Evolutionary conservation across 35 echinoderm and acorn worm species (phyloP).

Genomic region (Apostichopus parvimensis): DNA sequence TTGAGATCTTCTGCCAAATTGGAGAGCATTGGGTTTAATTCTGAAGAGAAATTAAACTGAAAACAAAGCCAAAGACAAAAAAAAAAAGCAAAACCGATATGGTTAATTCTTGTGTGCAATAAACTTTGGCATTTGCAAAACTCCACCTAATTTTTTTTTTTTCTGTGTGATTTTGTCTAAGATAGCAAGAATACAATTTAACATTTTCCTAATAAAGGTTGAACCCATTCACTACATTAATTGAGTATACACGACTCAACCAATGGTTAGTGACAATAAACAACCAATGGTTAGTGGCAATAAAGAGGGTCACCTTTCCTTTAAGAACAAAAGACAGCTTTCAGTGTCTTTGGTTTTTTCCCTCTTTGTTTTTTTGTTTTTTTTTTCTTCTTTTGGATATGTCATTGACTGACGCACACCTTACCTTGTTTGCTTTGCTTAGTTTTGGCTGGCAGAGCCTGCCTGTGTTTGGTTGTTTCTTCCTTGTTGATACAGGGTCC

Average conservation of each 20-base stretch:
- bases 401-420: background rate
- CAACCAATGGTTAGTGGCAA: no score
- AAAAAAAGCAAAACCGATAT: background rate
- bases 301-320: constrained; percentile 23
- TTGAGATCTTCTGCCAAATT: constrained; percentile 38
- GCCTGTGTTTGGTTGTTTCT: constrained; percentile 12
- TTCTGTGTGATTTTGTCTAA: background rate
- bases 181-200: constrained; percentile 16
- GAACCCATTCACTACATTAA: constrained; percentile 26
- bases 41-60: constrained; percentile 40
- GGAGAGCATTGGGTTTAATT: constrained; percentile 43
- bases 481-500: background rate
- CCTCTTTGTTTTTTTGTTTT: no score
- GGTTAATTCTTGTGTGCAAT: constrained; percentile 14
- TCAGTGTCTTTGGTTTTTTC: background rate
- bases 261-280: no score
- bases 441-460: background rate
- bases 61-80: background rate
- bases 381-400: background rate
- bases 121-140: constrained; percentile 25
- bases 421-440: constrained; percentile 16
- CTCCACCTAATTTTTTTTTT: background rate
- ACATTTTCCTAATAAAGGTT: background rate
- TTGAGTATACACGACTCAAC: constrained; percentile 29
- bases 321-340: constrained; percentile 25